A percentile compares a stretch with the other conserved stretches of the same genome.
Conservation (phyloP, 2,888 invertebrate species). For the Hirtodrosophila trivittata region DNA sequence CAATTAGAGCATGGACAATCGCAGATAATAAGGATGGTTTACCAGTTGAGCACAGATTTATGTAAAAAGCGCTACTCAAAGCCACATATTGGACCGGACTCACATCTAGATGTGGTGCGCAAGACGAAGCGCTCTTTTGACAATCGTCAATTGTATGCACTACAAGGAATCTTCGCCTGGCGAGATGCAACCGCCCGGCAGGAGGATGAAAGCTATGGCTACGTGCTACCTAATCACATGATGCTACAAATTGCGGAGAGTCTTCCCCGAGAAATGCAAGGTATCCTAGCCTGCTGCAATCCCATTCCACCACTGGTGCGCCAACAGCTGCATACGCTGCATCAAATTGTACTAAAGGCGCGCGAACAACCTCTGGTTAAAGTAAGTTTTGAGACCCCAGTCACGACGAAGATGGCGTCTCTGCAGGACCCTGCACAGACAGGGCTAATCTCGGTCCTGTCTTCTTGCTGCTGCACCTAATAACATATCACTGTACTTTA, state of each 20-base stretch:
- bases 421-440: background rate
- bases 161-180: slow-evolving; percentile 93
- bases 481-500: slow-evolving; percentile 10
- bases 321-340: slow-evolving; percentile 85
- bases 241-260: slow-evolving; percentile 94
- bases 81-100: slow-evolving; percentile 87
- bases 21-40: slow-evolving; percentile 88
- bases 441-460: slow-evolving; percentile 3
- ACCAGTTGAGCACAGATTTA: slow-evolving; percentile 89
- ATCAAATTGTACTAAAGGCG: slow-evolving; percentile 89
- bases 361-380: slow-evolving; percentile 88
- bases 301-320: slow-evolving; percentile 92
- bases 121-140: slow-evolving; percentile 93
- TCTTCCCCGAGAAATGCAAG: slow-evolving; percentile 95
- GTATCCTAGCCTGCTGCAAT: slow-evolving; percentile 95
- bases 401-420: slow-evolving; percentile 7
- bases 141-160: slow-evolving; percentile 92
- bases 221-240: slow-evolving; percentile 98
- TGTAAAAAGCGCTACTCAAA: slow-evolving; percentile 94
- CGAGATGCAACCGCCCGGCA: slow-evolving; percentile 92
- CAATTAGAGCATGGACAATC: slow-evolving; percentile 86
- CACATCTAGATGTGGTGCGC: slow-evolving; percentile 90
- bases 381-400: slow-evolving; percentile 73
- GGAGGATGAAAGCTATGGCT: slow-evolving; percentile 96
- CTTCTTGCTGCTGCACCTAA: slow-evolving; percentile 5